Conservation (phyloP, 2,888 invertebrate species). For the Metalampra italica region DNA sequence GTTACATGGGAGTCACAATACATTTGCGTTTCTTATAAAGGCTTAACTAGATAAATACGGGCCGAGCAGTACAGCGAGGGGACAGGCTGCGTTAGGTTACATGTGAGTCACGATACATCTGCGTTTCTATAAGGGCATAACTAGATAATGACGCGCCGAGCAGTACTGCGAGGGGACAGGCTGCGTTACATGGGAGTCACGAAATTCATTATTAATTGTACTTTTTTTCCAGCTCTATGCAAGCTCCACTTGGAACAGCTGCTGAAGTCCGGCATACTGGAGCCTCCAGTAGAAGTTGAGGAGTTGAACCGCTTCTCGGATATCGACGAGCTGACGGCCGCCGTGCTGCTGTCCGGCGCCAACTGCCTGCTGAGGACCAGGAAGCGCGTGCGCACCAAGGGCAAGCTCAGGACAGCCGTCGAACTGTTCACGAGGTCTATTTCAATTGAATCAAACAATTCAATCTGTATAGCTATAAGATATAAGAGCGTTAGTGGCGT, state of each 20-base stretch:
- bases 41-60: too few relatives aligned
- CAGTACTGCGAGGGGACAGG: too few relatives aligned
- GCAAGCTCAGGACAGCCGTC: conserved; percentile 63
- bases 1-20: conserved; percentile 69
- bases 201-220: neutral
- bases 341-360: conserved; percentile 77
- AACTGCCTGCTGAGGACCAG: conserved; percentile 72
- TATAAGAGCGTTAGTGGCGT: too few relatives aligned
- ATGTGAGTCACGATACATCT: too few relatives aligned
- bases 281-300: conserved; percentile 29
- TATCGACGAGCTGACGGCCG: conserved; percentile 78
- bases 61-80: too few relatives aligned
- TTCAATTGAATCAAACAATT: too few relatives aligned
- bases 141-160: too few relatives aligned
- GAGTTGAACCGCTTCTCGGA: conserved; percentile 70
- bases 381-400: conserved; percentile 71
- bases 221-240: conserved; percentile 61
- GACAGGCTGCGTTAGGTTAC: too few relatives aligned
- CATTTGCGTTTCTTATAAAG: neutral
- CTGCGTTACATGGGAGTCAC: too few relatives aligned
- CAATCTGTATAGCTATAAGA: neutral
- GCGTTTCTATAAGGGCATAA: too few relatives aligned
- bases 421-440: conserved; percentile 75
- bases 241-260: conserved; percentile 75
- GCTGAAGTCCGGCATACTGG: conserved; percentile 59